Evolutionary conservation across 2,113 vertebrate genomes (phyloP).

Genomic region (Procapra przewalskii): DNA sequence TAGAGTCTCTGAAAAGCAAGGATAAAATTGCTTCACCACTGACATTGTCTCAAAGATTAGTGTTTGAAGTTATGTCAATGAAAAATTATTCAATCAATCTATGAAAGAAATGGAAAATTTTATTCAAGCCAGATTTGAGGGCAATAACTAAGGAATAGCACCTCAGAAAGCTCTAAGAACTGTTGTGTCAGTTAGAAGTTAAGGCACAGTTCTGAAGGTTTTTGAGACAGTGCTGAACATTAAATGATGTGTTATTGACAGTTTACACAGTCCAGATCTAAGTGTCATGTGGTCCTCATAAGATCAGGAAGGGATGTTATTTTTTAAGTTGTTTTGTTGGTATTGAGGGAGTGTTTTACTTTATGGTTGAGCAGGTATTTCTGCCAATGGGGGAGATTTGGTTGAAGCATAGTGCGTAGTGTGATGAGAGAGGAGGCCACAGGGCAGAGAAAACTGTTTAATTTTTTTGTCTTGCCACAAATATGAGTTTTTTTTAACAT

Average conservation of each 20-base stretch:
- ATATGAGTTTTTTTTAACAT: neutral
- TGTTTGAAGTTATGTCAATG: neutral
- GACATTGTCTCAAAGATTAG: neutral
- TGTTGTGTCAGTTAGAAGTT: neutral
- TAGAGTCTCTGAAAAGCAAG: neutral
- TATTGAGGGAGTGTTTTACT: neutral
- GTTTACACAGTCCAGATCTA: neutral
- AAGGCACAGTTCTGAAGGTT: neutral
- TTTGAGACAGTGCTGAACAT: neutral
- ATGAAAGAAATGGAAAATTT: neutral
- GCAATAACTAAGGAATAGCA: neutral
- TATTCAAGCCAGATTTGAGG: neutral
- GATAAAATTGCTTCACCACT: neutral
- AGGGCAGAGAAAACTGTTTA: neutral
- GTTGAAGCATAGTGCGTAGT: neutral
- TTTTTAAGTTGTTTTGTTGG: neutral
- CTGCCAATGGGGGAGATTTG: neutral
- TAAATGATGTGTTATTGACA: neutral
- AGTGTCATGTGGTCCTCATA: neutral
- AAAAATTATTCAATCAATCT: neutral
- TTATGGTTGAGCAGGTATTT: neutral
- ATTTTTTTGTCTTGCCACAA: neutral
- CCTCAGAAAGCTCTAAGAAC: neutral
- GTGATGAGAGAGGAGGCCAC: neutral
- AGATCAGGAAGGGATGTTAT: neutral